Evolutionary conservation across 2,797 vertebrate genomes (phyloP).

Genomic region (Menidia menidia): DNA sequence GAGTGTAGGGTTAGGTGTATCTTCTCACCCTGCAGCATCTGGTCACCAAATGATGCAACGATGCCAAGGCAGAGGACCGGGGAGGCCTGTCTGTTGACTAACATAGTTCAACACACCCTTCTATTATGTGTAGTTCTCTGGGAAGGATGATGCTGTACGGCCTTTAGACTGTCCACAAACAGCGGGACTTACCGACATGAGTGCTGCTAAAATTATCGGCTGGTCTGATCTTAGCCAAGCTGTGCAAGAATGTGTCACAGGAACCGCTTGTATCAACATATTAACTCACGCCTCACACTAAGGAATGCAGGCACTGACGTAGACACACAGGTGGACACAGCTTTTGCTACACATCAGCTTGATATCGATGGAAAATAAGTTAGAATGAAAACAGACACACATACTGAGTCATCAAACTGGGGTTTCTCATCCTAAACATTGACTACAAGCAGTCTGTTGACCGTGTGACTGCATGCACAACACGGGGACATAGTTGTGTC

Average conservation of each 20-base stretch:
- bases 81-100: slow-evolving; percentile 26
- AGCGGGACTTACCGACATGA: slow-evolving; percentile 34
- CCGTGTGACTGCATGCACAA: no score
- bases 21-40: slow-evolving; percentile 3
- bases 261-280: slow-evolving; percentile 65
- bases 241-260: slow-evolving; percentile 60
- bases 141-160: slow-evolving; percentile 25
- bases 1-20: slow-evolving; percentile 2
- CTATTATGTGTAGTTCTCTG: slow-evolving; percentile 12
- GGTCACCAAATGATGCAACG: slow-evolving; percentile 16
- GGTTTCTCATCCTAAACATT: background rate
- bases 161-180: slow-evolving; percentile 35
- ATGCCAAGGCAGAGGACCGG: slow-evolving; percentile 1
- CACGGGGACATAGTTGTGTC: no score
- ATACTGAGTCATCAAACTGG: slow-evolving; percentile 3
- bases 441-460: slow-evolving; percentile 4
- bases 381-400: background rate
- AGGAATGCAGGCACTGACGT: slow-evolving; percentile 16
- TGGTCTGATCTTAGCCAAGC: slow-evolving; percentile 54
- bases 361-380: background rate
- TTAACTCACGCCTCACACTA: slow-evolving; percentile 45
- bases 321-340: slow-evolving; percentile 35
- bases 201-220: slow-evolving; percentile 61
- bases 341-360: slow-evolving; percentile 1
- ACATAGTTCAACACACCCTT: slow-evolving; percentile 21